Evolutionary conservation across 2,888 invertebrate genomes (phyloP), one percentile per base, ranked within the genome.

Genomic region (Theretra japonica): DNA sequence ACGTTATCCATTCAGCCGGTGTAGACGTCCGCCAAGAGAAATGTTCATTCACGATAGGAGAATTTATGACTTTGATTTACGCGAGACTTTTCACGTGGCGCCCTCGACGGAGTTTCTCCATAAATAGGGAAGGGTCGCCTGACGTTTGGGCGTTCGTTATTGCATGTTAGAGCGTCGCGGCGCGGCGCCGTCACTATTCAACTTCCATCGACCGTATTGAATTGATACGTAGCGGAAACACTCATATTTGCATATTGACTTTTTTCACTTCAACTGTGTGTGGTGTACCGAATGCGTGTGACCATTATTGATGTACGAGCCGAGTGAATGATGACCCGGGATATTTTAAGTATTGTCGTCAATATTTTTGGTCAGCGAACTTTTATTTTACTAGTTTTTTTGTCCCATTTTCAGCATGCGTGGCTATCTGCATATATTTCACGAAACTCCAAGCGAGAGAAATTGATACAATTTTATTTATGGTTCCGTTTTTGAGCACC

Each of bases 11-110:
- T 94, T 93, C 92, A 93, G 83, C 86, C 88, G 86, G 87, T 88
- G 88, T 90, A 92, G 93, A 93, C 93, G 91, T 91, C 90, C 90
- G 88, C 89, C 86, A 92, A 93, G 94, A 93, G 94, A 93, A 93
- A 94, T 94, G 93, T 93, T 93, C 93, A 92, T 93, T 93, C 92
- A 92, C 91, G 93, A 93, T 94, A 93, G 91, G 86, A 89, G 90
- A 92, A 94, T 94, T 94, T 93, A 93, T 93, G 92, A 90, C 90
- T 92, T 92, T 92, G 92, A 93, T 93, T 93, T 93, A 93, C 91
- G 91, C 87, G 86, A 86, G 90, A 91, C 87, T 93, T 92, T 91
- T 91, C 90, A 88, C 90, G 88, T 88, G 86, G 87, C 85, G 84
- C 88, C 88, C 88, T 86, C 87, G 80, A 83, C 81, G 78, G 82